Conservation (phyloP, 2,113 vertebrate genomes). For the Cinclus cinclus region DNA sequence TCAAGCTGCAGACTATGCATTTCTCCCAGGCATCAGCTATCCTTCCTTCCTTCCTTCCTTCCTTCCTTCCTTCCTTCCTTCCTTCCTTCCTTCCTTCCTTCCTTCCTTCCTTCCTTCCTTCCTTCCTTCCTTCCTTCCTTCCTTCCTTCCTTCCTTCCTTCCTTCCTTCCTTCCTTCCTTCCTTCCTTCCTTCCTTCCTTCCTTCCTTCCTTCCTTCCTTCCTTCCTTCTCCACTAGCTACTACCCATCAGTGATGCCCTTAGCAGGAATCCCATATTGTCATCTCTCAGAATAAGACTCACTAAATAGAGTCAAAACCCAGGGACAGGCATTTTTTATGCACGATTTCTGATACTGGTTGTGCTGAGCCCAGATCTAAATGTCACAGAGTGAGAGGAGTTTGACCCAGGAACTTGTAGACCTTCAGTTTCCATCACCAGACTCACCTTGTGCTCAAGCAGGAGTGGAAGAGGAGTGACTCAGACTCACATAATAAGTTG, state of each 20-base stretch:
- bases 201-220: not conserved
- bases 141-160: not conserved
- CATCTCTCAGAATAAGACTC: not conserved
- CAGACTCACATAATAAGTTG: not conserved
- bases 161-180: not conserved
- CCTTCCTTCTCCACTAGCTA: not conserved
- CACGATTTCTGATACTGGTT: not conserved
- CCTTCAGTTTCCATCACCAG: rapidly evolving
- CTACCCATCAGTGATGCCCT: not conserved
- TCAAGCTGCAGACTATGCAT: not conserved
- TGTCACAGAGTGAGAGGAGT: not conserved
- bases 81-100: not conserved
- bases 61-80: not conserved
- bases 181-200: not conserved
- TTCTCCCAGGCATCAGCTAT: not conserved
- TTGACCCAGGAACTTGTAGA: not conserved
- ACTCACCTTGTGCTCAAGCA: not conserved
- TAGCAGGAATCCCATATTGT: not conserved
- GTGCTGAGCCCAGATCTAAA: not conserved
- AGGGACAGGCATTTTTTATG: not conserved
- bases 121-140: too few relatives aligned
- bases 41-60: not conserved
- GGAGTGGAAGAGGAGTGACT: not conserved
- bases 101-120: not conserved
- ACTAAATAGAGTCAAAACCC: not conserved